These are phyloP conservation scores for Hymenochirus boettgeri DNA, from an alignment of 2,113 vertebrate genomes.

Conservation along the genomic window DNA sequence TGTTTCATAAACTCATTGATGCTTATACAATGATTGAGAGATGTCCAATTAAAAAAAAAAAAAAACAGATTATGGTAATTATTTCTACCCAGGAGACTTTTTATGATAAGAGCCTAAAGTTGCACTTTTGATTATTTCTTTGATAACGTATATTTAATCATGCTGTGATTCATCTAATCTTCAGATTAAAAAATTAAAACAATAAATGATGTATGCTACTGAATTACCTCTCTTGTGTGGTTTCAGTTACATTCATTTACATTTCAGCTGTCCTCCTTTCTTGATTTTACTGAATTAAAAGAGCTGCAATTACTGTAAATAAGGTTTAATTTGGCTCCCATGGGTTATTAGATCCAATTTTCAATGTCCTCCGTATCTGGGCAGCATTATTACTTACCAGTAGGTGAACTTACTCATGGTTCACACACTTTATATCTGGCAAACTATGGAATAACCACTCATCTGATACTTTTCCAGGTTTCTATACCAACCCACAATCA, in stretches of 20 bases:
- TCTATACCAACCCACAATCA: too few relatives aligned
- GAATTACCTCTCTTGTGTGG: constrained; percentile 18
- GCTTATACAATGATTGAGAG: constrained; percentile 39
- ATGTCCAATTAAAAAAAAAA: constrained; percentile 41
- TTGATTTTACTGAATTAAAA: too few relatives aligned
- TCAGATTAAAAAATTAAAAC: constrained; percentile 41
- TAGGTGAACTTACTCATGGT: too few relatives aligned
- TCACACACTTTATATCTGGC: too few relatives aligned
- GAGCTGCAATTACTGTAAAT: too few relatives aligned
- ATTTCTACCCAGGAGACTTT: constrained; percentile 37
- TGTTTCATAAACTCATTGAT: constrained; percentile 33
- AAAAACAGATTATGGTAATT: constrained; percentile 42
- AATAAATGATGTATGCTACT: constrained; percentile 21
- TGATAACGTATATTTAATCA: constrained; percentile 42
- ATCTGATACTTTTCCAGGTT: too few relatives aligned
- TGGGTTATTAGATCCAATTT: too few relatives aligned
- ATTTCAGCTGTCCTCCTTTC: background rate
- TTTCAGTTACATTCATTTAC: constrained; percentile 23
- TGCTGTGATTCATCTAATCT: constrained; percentile 39
- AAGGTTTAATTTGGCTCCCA: too few relatives aligned
- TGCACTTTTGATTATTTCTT: constrained; percentile 40
- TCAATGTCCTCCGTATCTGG: too few relatives aligned
- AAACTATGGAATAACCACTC: too few relatives aligned
- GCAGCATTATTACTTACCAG: too few relatives aligned
- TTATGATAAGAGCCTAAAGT: constrained; percentile 38